Evolutionary conservation across 2,888 invertebrate genomes (phyloP), one percentile per base, ranked within the genome.

Genomic region (Tridacna crocea): DNA sequence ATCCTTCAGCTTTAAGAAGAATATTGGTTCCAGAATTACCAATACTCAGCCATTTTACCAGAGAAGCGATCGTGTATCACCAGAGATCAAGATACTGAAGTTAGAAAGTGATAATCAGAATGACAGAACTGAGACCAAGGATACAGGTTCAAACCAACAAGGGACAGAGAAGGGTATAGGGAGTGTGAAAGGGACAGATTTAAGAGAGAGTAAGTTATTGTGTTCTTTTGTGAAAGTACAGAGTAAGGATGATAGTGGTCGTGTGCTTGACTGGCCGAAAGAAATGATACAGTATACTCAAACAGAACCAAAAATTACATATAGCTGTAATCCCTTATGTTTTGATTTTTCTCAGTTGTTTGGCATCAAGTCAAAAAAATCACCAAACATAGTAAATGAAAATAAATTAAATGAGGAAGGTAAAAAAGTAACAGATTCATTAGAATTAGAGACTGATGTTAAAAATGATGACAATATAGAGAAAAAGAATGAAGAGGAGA

Each of bases 301-400:
- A 26, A 85, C 90, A 26, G 84, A 89, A 51, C 93, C 93, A 3
- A 77, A 78, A 10, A 80, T 94, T 15, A 87, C 85, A 72, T 94
- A 83, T 81, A 93, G 93, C 79, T 93, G 93, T 87, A 94, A 94
- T 85, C 94, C 94, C 11, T 88, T 94, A 17, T 85, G 87, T 72
- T 93, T 93, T 90, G 93, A 94, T 87, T 93, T 94, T 83, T 87
- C 88, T 61, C 87, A 88, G 61, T 84, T 90, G 61, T 87, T 92
- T 75, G 77, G 83, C 17, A 80, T 58, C 27, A 87, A 84, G 74
- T 61, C 46, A 51, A 85, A 84, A 77, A 84, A 82, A 72, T 80
- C 76, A 46, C 77, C 80, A 36, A 68, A 60, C 72, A 63, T 10
- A 66, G n/a, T 19, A 27, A 81, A 66, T 8, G 76, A 68, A 17